Conservation (phyloP, 2,888 invertebrate genomes). For the Drymonia ruficornis region DNA sequence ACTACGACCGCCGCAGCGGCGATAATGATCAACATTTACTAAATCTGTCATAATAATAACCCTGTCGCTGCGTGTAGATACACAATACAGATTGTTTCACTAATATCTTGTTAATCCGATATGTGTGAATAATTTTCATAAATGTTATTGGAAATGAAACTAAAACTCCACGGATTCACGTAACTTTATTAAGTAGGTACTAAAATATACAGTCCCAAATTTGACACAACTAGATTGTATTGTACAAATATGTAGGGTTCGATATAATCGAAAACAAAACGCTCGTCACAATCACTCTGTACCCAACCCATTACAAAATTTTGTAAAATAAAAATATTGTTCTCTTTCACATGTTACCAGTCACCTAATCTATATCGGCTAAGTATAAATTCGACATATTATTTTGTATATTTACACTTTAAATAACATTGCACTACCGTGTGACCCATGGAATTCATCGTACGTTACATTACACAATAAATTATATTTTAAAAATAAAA, state of each 20-base stretch:
- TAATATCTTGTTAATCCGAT: not conserved
- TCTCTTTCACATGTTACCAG: conserved; percentile 45
- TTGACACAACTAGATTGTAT: conserved; percentile 58
- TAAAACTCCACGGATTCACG: conserved; percentile 42
- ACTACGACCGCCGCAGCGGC: conserved; percentile 12
- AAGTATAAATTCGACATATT: conserved; percentile 56
- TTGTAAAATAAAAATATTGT: conserved; percentile 46
- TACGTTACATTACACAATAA: conserved; percentile 17
- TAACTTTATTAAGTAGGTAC: conserved; percentile 66
- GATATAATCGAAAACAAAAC: conserved; percentile 19
- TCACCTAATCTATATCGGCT: conserved; percentile 33
- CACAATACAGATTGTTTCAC: not conserved
- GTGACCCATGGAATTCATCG: conserved; percentile 26
- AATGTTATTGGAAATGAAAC: conserved; percentile 15
- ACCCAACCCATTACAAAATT: conserved; percentile 45
- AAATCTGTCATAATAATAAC: conserved; percentile 6
- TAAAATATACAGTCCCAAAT: conserved; percentile 65
- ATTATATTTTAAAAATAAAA: conserved; percentile 18
- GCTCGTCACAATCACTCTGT: conserved; percentile 22
- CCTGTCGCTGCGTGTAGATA: conserved; percentile 4
- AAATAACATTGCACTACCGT: conserved; percentile 42
- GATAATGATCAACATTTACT: conserved; percentile 27
- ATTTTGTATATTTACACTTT: conserved; percentile 53
- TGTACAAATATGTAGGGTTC: conserved; percentile 35
- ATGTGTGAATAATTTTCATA: not conserved